Evolutionary conservation across 1,140 invertebrate species (phyloP).

Genomic region (Drosophila littoralis): DNA sequence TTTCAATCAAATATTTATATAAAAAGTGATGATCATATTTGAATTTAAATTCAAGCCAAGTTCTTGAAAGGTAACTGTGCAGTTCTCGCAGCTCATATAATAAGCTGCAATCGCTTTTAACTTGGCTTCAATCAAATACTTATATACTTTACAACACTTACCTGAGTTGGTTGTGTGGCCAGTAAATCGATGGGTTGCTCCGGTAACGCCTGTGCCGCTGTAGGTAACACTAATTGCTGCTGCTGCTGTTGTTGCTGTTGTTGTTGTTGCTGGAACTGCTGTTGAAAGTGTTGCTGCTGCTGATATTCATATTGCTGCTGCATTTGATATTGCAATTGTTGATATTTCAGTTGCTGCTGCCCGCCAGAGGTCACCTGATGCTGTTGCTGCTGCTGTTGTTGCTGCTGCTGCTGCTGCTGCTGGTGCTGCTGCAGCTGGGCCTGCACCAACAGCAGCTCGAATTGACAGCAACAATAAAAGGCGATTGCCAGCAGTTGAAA

Average conservation of each 20-base stretch:
- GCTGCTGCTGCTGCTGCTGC: constrained; percentile 37
- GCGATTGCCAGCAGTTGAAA: constrained; percentile 68
- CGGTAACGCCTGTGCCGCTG: constrained; percentile 21
- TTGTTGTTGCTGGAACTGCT: constrained; percentile 68
- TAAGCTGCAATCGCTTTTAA: no score
- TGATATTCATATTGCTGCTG: constrained; percentile 79
- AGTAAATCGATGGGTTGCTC: constrained; percentile 62
- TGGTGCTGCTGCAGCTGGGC: constrained; percentile 58
- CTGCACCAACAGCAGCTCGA: constrained; percentile 39
- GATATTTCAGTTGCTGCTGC: constrained; percentile 69
- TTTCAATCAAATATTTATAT: constrained; percentile 5
- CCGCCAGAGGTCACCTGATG: constrained; percentile 18
- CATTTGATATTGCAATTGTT: constrained; percentile 77
- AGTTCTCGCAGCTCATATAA: no score
- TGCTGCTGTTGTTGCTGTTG: constrained; percentile 46
- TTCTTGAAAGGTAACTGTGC: no score
- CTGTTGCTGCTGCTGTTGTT: constrained; percentile 21
- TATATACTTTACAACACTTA: constrained; percentile 31
- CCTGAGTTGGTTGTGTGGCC: constrained; percentile 70
- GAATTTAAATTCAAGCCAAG: no score
- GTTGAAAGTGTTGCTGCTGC: constrained; percentile 70
- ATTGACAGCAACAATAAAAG: constrained; percentile 65
- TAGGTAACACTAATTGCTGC: constrained; percentile 29
- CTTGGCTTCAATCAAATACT: neutral
- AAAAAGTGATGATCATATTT: no score